Conservation (phyloP, 1,140 invertebrate species). For the Meloidogyne exigua region DNA sequence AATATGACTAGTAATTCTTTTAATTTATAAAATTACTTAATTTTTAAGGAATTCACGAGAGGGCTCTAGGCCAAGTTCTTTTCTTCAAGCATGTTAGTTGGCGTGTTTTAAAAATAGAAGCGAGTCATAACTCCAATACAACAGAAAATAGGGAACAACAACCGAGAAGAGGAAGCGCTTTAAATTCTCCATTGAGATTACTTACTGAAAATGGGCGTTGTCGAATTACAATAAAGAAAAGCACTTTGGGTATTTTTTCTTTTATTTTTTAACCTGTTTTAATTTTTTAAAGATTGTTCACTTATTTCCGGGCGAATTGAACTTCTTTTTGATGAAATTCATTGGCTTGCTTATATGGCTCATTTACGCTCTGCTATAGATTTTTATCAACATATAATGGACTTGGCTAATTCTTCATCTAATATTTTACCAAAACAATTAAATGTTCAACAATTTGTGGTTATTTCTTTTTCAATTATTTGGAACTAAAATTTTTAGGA, state of each 20-base stretch:
- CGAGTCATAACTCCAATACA: conserved; percentile 57
- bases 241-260: conserved; percentile 72
- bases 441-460: neutral
- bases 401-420: conserved; percentile 23
- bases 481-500: neutral
- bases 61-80: conserved; percentile 79
- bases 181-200: conserved; percentile 78
- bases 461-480: conserved; percentile 3
- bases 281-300: conserved; percentile 81
- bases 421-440: conserved; percentile 1
- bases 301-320: conserved; percentile 86
- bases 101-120: conserved; percentile 70
- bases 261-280: neutral
- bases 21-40: neutral
- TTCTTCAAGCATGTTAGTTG: conserved; percentile 97
- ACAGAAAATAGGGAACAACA: conserved; percentile 69
- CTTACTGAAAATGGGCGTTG: conserved; percentile 91
- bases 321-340: conserved; percentile 86
- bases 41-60: conserved; percentile 78
- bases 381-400: conserved; percentile 85
- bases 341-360: conserved; percentile 90
- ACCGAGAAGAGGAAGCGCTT: conserved; percentile 11
- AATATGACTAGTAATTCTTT: conserved; percentile 67
- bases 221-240: conserved; percentile 92
- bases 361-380: conserved; percentile 90